These are phyloP conservation scores for Volucella inflata DNA, from an alignment of 2,888 invertebrate species.

Conservation along the genomic window DNA sequence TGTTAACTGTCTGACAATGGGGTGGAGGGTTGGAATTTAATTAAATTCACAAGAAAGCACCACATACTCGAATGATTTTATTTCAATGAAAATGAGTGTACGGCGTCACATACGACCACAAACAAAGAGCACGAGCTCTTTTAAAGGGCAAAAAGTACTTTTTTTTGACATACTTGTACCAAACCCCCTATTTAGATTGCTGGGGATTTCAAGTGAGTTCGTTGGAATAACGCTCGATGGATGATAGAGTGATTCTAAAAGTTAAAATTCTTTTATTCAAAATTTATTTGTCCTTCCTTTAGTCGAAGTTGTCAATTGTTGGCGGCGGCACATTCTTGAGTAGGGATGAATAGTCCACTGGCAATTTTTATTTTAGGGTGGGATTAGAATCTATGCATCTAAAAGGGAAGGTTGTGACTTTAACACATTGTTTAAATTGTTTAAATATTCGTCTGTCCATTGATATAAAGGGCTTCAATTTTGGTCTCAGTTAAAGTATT, in stretches of 20 bases:
- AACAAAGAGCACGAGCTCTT: background rate
- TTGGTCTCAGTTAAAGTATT: too few species aligned
- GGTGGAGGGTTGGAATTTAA: constrained; percentile 11
- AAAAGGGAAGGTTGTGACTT: too few species aligned
- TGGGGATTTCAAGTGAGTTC: constrained; percentile 18
- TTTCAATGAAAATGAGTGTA: constrained; percentile 43
- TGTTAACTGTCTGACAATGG: constrained; percentile 35
- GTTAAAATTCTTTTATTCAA: constrained; percentile 3
- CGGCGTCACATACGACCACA: constrained; percentile 12
- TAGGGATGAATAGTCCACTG: background rate
- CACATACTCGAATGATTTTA: constrained; percentile 47
- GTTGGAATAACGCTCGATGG: background rate
- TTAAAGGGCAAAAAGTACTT: constrained; percentile 17
- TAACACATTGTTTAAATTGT: too few species aligned
- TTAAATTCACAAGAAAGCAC: constrained; percentile 31
- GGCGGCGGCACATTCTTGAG: background rate
- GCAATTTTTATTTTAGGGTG: too few species aligned
- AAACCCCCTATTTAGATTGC: constrained; percentile 12
- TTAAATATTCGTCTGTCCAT: too few species aligned
- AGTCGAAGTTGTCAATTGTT: constrained; percentile 7
- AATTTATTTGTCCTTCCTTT: constrained; percentile 11
- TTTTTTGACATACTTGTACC: background rate
- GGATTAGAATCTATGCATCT: too few species aligned
- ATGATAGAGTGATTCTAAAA: constrained; percentile 1
- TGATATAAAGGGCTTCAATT: too few species aligned